Evolutionary conservation across 37 sponge, comb jelly and placozoan genomes (phyloP).

Genomic region (Chondrosia reniformis): DNA sequence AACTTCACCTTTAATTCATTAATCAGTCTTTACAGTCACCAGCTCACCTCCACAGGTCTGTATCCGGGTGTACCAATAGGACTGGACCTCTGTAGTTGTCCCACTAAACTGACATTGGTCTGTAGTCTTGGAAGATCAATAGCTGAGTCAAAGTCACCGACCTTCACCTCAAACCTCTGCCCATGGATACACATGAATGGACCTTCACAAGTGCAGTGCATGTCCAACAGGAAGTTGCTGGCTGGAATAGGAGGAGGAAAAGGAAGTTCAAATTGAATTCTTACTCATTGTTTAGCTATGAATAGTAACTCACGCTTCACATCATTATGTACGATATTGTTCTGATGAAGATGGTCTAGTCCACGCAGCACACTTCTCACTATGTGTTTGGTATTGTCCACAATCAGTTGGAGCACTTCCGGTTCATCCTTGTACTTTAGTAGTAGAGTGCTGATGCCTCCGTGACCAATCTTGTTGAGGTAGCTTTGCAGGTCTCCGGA

Average conservation of each 20-base stretch:
- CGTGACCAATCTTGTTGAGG: slow-evolving; percentile 12
- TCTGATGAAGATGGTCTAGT: slow-evolving; percentile 18
- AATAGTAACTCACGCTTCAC: slow-evolving; percentile 21
- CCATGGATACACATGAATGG: neutral
- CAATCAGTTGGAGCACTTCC: neutral
- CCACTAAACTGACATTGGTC: neutral
- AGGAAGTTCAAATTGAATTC: no score
- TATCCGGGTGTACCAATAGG: slow-evolving; percentile 4
- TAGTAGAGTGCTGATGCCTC: neutral
- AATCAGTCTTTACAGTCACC: no score
- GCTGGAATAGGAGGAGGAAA: neutral
- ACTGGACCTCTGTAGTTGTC: neutral
- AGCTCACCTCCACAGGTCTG: slow-evolving; percentile 10
- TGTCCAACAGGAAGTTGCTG: neutral
- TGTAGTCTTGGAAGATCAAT: neutral
- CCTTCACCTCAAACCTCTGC: neutral
- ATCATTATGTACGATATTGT: slow-evolving; percentile 30
- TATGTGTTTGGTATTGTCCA: slow-evolving; percentile 25
- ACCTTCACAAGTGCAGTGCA: neutral
- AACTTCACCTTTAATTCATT: no score
- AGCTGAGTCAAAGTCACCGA: slow-evolving; percentile 7
- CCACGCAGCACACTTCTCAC: slow-evolving; percentile 9
- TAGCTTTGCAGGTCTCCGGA: slow-evolving; percentile 11
- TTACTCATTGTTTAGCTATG: no score
- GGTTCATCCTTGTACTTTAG: slow-evolving; percentile 13